Conservation (phyloP, 2,888 invertebrate species). For the Limnephilus lunatus region DNA sequence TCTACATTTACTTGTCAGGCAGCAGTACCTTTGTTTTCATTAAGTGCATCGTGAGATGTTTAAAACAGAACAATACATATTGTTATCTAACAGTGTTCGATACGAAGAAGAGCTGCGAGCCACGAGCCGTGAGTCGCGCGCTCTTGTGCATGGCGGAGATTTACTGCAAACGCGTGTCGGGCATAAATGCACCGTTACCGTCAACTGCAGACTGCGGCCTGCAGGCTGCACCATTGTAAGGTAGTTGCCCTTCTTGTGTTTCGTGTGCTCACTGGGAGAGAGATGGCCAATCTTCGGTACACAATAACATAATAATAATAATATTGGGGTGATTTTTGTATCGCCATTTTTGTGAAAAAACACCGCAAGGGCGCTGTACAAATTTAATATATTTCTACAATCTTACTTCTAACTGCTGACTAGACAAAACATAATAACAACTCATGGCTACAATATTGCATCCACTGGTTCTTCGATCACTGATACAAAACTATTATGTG, state of each 20-base stretch:
- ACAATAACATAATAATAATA: background rate
- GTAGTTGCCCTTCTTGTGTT: background rate
- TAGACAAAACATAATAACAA: no score
- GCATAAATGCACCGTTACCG: constrained; percentile 2
- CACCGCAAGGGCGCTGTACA: no score
- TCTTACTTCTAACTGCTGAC: no score
- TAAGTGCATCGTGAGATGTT: background rate
- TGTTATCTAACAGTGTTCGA: background rate
- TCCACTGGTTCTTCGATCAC: no score
- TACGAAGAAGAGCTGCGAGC: background rate
- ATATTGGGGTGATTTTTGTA: no score
- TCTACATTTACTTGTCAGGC: background rate
- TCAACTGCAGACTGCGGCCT: background rate
- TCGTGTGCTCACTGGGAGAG: background rate
- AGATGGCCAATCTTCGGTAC: background rate
- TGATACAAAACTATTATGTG: no score
- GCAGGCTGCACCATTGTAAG: background rate
- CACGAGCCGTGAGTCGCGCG: background rate
- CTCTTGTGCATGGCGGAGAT: background rate
- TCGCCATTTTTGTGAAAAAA: no score
- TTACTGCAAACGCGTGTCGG: background rate
- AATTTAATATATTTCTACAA: no score
- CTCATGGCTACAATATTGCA: no score
- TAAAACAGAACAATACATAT: background rate
- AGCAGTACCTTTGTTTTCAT: background rate